These are phyloP conservation scores for Tetraneura akinire DNA, from an alignment of 1,140 invertebrate genomes.

Conservation along the genomic window DNA sequence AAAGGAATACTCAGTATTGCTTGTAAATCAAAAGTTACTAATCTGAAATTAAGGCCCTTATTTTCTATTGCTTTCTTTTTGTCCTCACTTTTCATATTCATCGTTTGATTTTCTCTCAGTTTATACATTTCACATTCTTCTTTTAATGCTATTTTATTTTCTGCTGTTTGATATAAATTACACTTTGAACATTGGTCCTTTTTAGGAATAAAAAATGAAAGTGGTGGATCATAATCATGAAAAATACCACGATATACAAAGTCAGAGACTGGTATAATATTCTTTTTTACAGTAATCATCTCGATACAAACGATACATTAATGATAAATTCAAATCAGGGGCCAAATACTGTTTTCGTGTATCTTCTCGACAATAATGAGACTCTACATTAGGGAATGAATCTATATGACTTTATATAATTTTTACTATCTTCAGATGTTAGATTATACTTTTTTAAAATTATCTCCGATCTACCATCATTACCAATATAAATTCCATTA, in stretches of 20 bases:
- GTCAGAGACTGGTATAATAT: conserved; percentile 27
- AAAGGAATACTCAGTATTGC: conserved; percentile 55
- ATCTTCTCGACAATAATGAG: conserved; percentile 39
- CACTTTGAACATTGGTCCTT: conserved; percentile 56
- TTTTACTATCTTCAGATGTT: neutral
- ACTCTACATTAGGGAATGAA: conserved; percentile 45
- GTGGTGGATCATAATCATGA: conserved; percentile 44
- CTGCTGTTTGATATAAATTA: conserved; percentile 52
- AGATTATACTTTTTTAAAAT: conserved; percentile 23
- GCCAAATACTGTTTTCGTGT: conserved; percentile 39
- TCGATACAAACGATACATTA: conserved; percentile 46
- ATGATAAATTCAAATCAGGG: conserved; percentile 21
- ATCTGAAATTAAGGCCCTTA: conserved; percentile 52
- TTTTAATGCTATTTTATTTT: conserved; percentile 53
- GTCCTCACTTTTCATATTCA: conserved; percentile 53
- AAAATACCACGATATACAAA: conserved; percentile 50
- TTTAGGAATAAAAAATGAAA: conserved; percentile 54
- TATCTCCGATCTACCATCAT: conserved; percentile 28
- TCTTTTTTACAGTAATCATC: conserved; percentile 13
- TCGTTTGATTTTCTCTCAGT: conserved; percentile 53
- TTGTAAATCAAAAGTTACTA: conserved; percentile 56
- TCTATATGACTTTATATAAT: conserved; percentile 37
- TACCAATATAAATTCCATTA: neutral
- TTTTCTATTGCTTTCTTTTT: conserved; percentile 52
- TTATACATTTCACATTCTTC: conserved; percentile 53